phyloP scores from a whole-genome alignment of 2,113 vertebrate species.

The Holacanthus passer region DNA sequence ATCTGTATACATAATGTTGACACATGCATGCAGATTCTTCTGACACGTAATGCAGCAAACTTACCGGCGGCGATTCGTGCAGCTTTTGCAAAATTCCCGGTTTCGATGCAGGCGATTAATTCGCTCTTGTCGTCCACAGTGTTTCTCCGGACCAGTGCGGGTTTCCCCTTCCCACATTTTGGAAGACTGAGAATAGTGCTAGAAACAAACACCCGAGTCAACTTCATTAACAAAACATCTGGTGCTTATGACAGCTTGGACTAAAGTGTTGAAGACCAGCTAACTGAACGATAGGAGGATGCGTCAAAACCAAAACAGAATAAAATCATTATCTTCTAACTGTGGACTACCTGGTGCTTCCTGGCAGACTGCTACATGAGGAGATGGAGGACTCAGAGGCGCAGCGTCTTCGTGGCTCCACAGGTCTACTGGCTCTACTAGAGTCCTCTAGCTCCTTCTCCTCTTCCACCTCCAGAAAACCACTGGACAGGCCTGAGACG shows the following conservation, averaged over 20 bases:
- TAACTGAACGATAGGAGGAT: too few relatives aligned
- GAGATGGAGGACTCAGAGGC: conserved; percentile 97
- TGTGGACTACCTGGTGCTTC: conserved; percentile 88
- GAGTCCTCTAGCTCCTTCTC: conserved; percentile 80
- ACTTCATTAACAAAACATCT: background rate
- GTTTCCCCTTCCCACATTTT: conserved; percentile 96
- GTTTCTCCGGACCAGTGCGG: conserved; percentile 93
- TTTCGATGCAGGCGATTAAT: conserved; percentile 96
- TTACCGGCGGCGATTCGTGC: conserved; percentile 96
- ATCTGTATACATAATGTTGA: background rate
- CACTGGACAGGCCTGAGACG: conserved; percentile 89
- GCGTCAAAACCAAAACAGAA: background rate
- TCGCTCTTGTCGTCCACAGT: conserved; percentile 95
- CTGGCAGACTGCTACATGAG: conserved; percentile 92
- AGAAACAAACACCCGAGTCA: background rate
- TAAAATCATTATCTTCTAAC: background rate
- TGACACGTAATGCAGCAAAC: background rate
- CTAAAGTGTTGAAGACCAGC: background rate
- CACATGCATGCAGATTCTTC: background rate
- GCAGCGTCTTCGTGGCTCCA: conserved; percentile 92
- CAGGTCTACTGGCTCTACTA: conserved; percentile 80
- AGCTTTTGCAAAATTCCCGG: conserved; percentile 95
- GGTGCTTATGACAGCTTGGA: background rate
- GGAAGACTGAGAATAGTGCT: conserved; percentile 86
- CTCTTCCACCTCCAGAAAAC: conserved; percentile 87